Evolutionary conservation across 2,113 vertebrate species (phyloP), one percentile per base, ranked within the genome.

Genomic region (Fulica atra): DNA sequence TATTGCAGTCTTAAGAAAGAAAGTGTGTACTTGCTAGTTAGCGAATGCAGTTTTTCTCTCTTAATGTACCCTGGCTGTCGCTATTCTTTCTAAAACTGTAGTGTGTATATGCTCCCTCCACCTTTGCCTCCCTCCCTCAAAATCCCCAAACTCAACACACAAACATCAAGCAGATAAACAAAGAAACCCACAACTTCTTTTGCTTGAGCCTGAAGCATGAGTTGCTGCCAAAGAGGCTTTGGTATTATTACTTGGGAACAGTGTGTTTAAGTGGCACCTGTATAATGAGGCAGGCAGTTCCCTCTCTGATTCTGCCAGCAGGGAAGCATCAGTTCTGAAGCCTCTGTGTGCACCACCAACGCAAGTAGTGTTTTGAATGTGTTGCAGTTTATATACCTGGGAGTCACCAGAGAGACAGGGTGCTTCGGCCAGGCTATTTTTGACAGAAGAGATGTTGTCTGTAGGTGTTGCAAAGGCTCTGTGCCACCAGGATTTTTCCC

Each of bases 81-180:
- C 23, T 29, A 5, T 76, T 64, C 20, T 51, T 72, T 63, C 23
- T 54, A 53, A 78, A 81, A 44, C 14, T 29, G 11, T 33, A 35
- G 38, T 23, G 13, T 2, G 3, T 16, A 6, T 3, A 20, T 33
- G 36, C 3, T 16, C 1, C 1, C 4, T 7, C 4, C 17, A 16
- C 42, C 42, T 19, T 46, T 65, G 5, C 8, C 13, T 9, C 6
- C 8, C 4, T 9, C 10, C 1, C 2, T 2, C 3, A 11, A 51
- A 31, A 6, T 6, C 5, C 9, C 21, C 50, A 65, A 70, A 53
- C 33, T 12, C 57, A 50, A 21, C 28, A 54, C 9, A 38, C 24
- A 69, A 38, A 11, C 4, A 7, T 60, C 20, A 33, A 68, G 51
- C 16, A 48, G 28, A 80, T 18, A 48, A 85, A 31, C 15, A 71